phyloP scores from a whole-genome alignment of 1,140 invertebrate species.

The Aphis craccivora region DNA sequence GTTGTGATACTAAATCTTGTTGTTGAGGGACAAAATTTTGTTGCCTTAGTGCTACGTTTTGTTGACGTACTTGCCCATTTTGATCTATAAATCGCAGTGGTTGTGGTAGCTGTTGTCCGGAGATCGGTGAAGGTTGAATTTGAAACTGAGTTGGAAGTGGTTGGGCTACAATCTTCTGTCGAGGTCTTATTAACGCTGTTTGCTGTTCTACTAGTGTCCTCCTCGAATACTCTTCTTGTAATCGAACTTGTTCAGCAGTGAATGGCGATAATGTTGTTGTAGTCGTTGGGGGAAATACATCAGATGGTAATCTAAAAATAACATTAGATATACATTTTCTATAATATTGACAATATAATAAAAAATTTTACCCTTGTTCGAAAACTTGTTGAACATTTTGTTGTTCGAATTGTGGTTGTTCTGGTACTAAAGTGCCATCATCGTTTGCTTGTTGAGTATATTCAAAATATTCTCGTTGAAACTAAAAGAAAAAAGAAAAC shows the following conservation, averaged over 20 bases:
- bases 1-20: conserved; percentile 28
- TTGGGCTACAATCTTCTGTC: neutral
- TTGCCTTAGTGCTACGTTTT: neutral
- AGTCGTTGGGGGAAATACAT: neutral
- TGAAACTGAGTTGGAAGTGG: neutral
- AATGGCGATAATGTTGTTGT: conserved; percentile 34
- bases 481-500: neutral
- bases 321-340: neutral
- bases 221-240: conserved; percentile 31
- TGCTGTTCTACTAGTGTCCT: neutral
- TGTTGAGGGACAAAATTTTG: conserved; percentile 1
- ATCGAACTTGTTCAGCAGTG: neutral
- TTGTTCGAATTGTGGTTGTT: neutral
- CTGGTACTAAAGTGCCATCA: neutral
- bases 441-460: conserved; percentile 10
- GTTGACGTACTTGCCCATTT: conserved; percentile 18
- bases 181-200: neutral
- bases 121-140: neutral
- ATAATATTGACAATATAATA: neutral
- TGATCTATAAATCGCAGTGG: conserved; percentile 10
- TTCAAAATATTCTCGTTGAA: conserved; percentile 36
- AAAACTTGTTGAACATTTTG: neutral
- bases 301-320: neutral
- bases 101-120: conserved; percentile 9
- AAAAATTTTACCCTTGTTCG: neutral